Evolutionary conservation across 2,113 vertebrate genomes (phyloP), one percentile per base, ranked within the genome.

Genomic region (Pogona vitticeps): DNA sequence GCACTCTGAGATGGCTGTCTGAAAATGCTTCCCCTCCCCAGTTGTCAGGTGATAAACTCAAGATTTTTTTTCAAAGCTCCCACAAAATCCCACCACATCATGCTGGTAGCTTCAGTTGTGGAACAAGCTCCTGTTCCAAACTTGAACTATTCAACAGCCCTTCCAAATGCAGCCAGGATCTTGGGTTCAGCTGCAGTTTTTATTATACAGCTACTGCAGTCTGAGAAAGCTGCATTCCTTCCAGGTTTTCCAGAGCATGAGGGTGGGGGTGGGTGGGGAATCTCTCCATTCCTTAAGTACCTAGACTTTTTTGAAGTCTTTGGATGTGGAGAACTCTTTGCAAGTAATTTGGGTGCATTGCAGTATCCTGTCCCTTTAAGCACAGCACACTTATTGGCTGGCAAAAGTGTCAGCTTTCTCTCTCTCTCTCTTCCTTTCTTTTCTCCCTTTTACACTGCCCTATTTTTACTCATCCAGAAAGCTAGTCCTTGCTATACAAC

Each of bases 291-390:
- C 86, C 86, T 91, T 76, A 90, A 17, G 63, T 33, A 85, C 84
- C 52, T 75, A 81, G 83, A 89, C 68, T 81, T 88, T 73, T 10
- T 42, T 6, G 33, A 61, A 89, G 12, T 79, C 58, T 88, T 14
- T 70, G 91, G 65, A 67, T 58, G 46, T 33, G n/a, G 68, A 86
- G 83, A 91, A 67, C 58, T 79, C n/a, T 86, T 84, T 90, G 80
- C 70, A 88, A 83, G 14, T 70, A 80, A 88, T 72, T 83, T 80
- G 82, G 93, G 93, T 93, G 93, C 95, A 96, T 92, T 95, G 95
- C 95, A 96, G 95, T 28, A 92, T 90, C 91, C 89, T 90, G 82
- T 89, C 92, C 56, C 91, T 89, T 84, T 31, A 85, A 94, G 87
- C 85, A 90, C 86, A 87, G 90, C 73, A 89, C 33, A 28, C 88